Evolutionary conservation across 2,797 vertebrate species (phyloP), one percentile per base, ranked within the genome.

Genomic region (Ctenopoma kingsleyae): DNA sequence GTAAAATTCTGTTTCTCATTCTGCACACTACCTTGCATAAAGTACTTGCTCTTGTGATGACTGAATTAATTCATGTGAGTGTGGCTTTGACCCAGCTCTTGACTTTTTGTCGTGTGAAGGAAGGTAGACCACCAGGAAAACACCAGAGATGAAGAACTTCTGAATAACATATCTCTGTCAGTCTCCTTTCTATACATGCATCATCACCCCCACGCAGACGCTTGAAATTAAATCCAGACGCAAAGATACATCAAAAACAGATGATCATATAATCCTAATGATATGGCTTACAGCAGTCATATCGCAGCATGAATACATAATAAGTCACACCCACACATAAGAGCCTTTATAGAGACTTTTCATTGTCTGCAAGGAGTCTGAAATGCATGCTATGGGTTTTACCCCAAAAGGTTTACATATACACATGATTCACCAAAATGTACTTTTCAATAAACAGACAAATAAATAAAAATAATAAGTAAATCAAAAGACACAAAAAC

Each of bases 231-330:
- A 81, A 69, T 13, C 38, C 8, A 7, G 35, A 55, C 64, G 74
- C 59, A 59, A 63, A 7, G 35, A 55, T 49, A 41, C 30, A 80
- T 71, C 32, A 57, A 80, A 80, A 67, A 52, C 22, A n/a, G 35
- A 81, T 67, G 47, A 67, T 68, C 51, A 65, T 61, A 13, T 36
- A 48, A 71, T 44, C 32, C 40, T 54, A 58, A 80, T 67, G 47
- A 77, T 43, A 56, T 51, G 20, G 52, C 36, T 44, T 36, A 53
- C 51, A 60, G 62, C 38, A 63, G 71, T 51, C 25, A 36, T 41
- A 67, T 65, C 50, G 43, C 74, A 66, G 69, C 53, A 53, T 52
- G 53, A 12, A 27, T 61, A 23, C 66, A 76, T 46, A 62, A 64
- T 59, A 71, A 46, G 51, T 71, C 56, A 53, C 68, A 35, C 71